Conservation (phyloP, 2,888 invertebrate genomes). For the Tillus elongatus region DNA sequence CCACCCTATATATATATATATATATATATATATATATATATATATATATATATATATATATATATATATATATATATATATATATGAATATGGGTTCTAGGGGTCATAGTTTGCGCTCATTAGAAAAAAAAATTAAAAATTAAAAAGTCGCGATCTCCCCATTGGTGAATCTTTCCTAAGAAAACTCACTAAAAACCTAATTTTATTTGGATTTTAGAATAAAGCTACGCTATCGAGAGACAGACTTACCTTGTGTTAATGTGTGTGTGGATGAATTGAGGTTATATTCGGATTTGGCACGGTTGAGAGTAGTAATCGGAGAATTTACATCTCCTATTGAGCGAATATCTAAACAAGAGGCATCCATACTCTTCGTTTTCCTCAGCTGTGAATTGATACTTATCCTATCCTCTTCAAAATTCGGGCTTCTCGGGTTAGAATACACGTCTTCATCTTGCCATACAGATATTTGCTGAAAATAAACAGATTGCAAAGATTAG, state of each 20-base stretch:
- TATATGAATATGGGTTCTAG: too few relatives aligned
- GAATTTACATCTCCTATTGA: slow-evolving; percentile 58
- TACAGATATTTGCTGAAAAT: slow-evolving; percentile 63
- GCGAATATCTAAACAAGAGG: slow-evolving; percentile 75
- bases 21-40: too few relatives aligned
- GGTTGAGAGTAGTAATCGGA: slow-evolving; percentile 57
- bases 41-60: too few relatives aligned
- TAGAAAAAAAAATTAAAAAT: too few relatives aligned
- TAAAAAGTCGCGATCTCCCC: too few relatives aligned
- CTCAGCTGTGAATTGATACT: slow-evolving; percentile 71
- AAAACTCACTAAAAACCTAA: slow-evolving; percentile 8
- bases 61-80: too few relatives aligned
- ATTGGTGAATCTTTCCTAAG: too few relatives aligned
- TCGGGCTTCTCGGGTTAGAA: slow-evolving; percentile 51
- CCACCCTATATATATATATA: too few relatives aligned
- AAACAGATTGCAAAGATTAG: too few relatives aligned
- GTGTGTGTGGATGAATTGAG: slow-evolving; percentile 65
- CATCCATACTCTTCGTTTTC: slow-evolving; percentile 83
- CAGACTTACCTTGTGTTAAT: slow-evolving; percentile 52
- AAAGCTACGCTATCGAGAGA: background rate
- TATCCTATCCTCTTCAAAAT: slow-evolving; percentile 61
- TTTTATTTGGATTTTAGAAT: background rate
- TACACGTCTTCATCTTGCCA: slow-evolving; percentile 71
- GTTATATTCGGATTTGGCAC: slow-evolving; percentile 84
- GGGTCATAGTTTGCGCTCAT: too few relatives aligned